Evolutionary conservation across 2,888 invertebrate genomes (phyloP), one percentile per base, ranked within the genome.

Genomic region (Rhagonycha fulva): DNA sequence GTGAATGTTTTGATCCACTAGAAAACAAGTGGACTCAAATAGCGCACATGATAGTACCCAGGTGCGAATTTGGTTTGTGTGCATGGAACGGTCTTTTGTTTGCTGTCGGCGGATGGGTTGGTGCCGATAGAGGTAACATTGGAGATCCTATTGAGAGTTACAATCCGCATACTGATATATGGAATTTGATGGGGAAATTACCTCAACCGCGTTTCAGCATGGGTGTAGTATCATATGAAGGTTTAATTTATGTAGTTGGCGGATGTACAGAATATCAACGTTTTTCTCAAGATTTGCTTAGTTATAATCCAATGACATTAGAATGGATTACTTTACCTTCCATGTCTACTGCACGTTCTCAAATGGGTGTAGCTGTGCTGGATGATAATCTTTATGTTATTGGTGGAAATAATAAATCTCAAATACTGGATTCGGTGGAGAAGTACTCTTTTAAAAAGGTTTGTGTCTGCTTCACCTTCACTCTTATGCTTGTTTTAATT

Each of bases 51-150:
- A 92, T 93, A 79, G 94, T 95, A 81, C 94, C 96, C 0, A 91
- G 98, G 23, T 97, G 96, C 88, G 97, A 96, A 87, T 95, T 97
- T 86, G 97, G 97, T 1, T 88, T 97, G 78, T 95, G 96, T 84
- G 94, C 95, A 12, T 91, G 95, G 87, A 93, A 95, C 81, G 95
- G 95, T 28, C 92, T 92, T 83, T 88, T 98, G 76, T 96, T 95
- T 86, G 97, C 96, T 0, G 93, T 98, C 82, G 97, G 98, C 63
- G 98, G 98, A 4, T 97, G 97, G 97, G 94, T 97, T 32, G 97
- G 97, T 0, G 94, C 95, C 79, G 96, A 96, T 84, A 96, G 96
- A 0, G 94, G 95, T 78, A 96, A 96, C 85, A 96, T 97, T 86
- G 96, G 96, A 1, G 94, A 94, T 24, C 93, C 95, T 0, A 95